Evolutionary conservation across 2,797 vertebrate species (phyloP), one percentile per base, ranked within the genome.

Genomic region (Cephalopachus bancanus): DNA sequence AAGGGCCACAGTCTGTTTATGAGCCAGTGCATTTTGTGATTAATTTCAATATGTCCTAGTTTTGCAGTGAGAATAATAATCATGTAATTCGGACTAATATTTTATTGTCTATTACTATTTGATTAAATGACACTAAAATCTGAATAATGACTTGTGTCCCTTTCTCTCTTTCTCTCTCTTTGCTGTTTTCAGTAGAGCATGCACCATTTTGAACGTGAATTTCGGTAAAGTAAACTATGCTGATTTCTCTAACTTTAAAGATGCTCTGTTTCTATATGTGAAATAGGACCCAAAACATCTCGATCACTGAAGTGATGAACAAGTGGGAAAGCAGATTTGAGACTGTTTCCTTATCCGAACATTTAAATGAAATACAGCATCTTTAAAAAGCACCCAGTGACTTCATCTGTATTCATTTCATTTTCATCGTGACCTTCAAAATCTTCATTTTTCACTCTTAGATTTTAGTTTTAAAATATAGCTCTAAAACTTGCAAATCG

Each of bases 101-200:
- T 97, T 98, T 96, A 78, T 60, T 95, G 37, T 91, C 85, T 94
- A 59, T 97, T 83, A 94, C 64, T 97, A 26, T 97, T 95, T 95
- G 89, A 65, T 96, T 95, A 95, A 97, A 95, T 97, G 97, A 97
- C 97, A 96, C 89, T 97, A 98, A 98, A 98, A 97, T 95, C 12
- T 20, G 96, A 96, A 98, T 98, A 99, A 98, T 98, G 98, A 99
- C 93, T 94, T 98, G 89, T 98, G 87, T 98, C 84, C 93, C 97
- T 98, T 98, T 98, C 98, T 98, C 96, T 93, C 98, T 98, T 97
- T 99, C 97, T 98, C 95, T 98, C 98, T 98, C 98, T 99, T 98
- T 99, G 98, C 99, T 98, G 98, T 99, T 99, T 99, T 99, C 99
- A 99, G 98, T 99, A 99, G 99, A 99, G 99, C 99, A 99, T 99